Base-by-base conservation (phyloP, 2,888 invertebrate species). In the Cheilosia urbana region DNA sequence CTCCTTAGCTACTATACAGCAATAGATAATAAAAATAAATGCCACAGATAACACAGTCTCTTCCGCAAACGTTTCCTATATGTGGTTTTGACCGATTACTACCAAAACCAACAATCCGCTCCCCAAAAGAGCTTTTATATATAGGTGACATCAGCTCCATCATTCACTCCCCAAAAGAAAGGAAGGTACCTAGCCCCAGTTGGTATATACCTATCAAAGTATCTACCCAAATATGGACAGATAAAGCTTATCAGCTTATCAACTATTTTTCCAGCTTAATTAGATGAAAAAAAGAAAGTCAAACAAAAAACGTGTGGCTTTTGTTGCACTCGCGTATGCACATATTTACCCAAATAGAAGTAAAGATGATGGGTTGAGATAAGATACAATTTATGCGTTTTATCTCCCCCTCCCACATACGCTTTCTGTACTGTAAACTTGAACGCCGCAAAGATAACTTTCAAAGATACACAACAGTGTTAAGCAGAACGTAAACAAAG, bases 401-500 rank as follows among this genome's bases (percentile, higher is more conserved):
- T 37, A 2, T 17, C 53, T 55, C 40, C 47, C 58, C 21, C 34
- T n/a, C 17, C 6, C 11, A 17, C 7, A 34, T n/a, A 34, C 51
- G 58, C 24, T 34, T 34, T 62, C 47, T 0, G 9, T 30, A 9
- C 30, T 30, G 30, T 73, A 65, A 83, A 66, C 82, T 72, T 77
- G 55, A 55, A 77, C 30, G 71, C 66, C 47, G 63, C 65, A 9
- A 24, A 66, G 76, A 76, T 71, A 71, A 37, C 53, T 49, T 60
- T n/a, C 9, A 27, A 47, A 76, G 58, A 81, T 49, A 72, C 51
- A 63, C 62, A 57, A 51, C 49, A 58, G 60, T 58, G 68, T 42
- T 71, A 75, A 72, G 69, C 53, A 45, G 30, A 82, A 60, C 47
- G 55, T 62, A 72, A 77, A 83, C 66, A 83, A 62, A 40, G 49